phyloP scores from a whole-genome alignment of 2,797 vertebrate species.

The Alcedo quadribrachys region DNA sequence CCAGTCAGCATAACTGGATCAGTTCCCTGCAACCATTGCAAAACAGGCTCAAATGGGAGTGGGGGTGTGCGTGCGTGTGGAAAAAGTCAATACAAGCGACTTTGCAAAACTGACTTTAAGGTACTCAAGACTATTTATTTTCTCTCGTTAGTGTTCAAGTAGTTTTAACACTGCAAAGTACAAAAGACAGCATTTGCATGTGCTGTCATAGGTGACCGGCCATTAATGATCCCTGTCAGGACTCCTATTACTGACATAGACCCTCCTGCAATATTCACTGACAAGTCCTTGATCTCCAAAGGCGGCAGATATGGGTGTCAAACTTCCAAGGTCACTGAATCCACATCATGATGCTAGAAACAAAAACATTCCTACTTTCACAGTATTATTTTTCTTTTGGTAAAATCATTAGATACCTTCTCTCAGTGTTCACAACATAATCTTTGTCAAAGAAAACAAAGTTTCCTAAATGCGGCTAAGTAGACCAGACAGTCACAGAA shows the following conservation, averaged over 20 bases:
- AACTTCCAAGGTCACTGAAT: neutral
- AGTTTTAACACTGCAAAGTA: neutral
- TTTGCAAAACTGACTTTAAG: neutral
- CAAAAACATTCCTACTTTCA: neutral
- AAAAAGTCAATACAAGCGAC: neutral
- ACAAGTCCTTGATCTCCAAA: neutral
- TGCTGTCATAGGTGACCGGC: neutral
- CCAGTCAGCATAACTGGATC: neutral
- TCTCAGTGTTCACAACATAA: neutral
- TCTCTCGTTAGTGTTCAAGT: neutral
- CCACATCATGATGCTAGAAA: neutral
- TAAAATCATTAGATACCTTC: neutral
- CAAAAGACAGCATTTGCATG: neutral
- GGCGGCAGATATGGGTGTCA: rapidly evolving
- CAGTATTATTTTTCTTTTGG: neutral
- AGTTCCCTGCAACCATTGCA: neutral
- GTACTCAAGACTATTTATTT: neutral
- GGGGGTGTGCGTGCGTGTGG: too few species aligned
- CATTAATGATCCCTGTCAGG: neutral
- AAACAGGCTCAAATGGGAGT: neutral
- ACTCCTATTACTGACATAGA: neutral
- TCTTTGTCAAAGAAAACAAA: neutral
- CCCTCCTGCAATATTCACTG: neutral
- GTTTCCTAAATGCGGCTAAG: neutral
- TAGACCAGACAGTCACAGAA: neutral